Percentiles rank a stretch among this genome's conserved stretches.
phyloP scores from a whole-genome alignment of 2,888 invertebrate genomes.

The Chrysina gloriosa region DNA sequence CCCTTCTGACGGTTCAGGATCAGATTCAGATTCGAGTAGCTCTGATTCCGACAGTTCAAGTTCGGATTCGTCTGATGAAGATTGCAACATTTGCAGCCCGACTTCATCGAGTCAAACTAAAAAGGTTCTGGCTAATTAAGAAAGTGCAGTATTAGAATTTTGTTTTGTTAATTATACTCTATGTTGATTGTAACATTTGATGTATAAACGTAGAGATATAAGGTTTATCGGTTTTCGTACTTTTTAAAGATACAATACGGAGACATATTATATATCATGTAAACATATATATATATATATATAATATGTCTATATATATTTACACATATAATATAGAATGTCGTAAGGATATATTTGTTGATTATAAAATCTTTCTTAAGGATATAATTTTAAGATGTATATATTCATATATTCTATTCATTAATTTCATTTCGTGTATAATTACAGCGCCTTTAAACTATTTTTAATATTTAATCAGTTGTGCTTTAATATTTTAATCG shows the following conservation, averaged over 20 bases:
- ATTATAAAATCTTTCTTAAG: constrained; percentile 26
- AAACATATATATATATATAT: too few relatives aligned
- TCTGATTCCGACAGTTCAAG: constrained; percentile 62
- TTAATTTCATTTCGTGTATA: constrained; percentile 31
- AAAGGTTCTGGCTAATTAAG: constrained; percentile 42
- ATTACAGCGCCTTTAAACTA: constrained; percentile 24
- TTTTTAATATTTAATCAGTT: constrained; percentile 8
- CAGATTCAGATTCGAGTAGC: constrained; percentile 67
- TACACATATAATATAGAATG: constrained; percentile 25
- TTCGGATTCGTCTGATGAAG: constrained; percentile 52
- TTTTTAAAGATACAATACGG: too few relatives aligned
- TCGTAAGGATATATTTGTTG: constrained; percentile 29
- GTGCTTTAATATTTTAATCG: constrained; percentile 8
- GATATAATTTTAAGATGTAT: constrained; percentile 33
- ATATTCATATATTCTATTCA: constrained; percentile 25
- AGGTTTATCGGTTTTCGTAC: constrained; percentile 28
- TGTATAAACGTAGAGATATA: background rate
- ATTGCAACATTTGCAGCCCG: constrained; percentile 37
- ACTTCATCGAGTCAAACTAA: constrained; percentile 34
- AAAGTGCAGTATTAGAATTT: constrained; percentile 36
- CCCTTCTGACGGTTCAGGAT: constrained; percentile 68
- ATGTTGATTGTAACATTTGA: constrained; percentile 14
- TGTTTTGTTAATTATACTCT: constrained; percentile 26
- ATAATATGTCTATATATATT: too few relatives aligned
- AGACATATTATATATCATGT: too few relatives aligned